Evolutionary conservation across 2,888 invertebrate species (phyloP), one percentile per base, ranked within the genome.

Genomic region (Syritta pipiens): DNA sequence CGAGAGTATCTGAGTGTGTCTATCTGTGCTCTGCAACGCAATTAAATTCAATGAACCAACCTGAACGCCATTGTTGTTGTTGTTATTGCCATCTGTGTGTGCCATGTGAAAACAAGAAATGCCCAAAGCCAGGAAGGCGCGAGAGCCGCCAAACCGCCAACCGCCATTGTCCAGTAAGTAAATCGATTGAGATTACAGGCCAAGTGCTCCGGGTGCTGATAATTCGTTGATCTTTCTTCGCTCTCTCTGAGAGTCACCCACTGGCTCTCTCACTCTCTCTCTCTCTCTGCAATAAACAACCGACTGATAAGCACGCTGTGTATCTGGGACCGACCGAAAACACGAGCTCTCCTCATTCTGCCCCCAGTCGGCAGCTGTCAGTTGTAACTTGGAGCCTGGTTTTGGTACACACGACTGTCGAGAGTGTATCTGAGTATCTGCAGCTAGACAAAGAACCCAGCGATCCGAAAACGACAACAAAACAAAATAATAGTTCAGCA

Each of bases 331-430:
- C 42, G 20, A 17, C 37, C 37, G 17, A 26, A 67, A 59, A 57
- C n/a, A n/a, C 65, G 37, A 72, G 79, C 67, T 74, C 67, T 79
- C 74, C 67, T 67, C 67, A 74, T 79, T 68, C 67, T 57, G 57
- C 49, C 30, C 42, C 55, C 35, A 24, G 67, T 51, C 57, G 55
- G 42, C 49, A 32, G 67, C 46, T 57, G 72, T 57, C 74, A 79
- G 79, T 79, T 51, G 62, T 37, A 62, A 20, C 57, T 79, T 68
- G 67, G 79, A 67, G 55, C 72, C 55, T 59, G 72, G 44, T 74
- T n/a, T 68, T 62, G 67, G 20, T 51, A 62, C 62, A 60, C n/a
- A 74, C 60, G 35, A 12, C 37, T n/a, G n/a, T n/a, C n/a, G n/a
- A n/a, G n/a, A n/a, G n/a, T n/a, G n/a, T n/a, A n/a, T n/a, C n/a